Conservation (phyloP, 2,888 invertebrate species). For the Pteria penguin region DNA sequence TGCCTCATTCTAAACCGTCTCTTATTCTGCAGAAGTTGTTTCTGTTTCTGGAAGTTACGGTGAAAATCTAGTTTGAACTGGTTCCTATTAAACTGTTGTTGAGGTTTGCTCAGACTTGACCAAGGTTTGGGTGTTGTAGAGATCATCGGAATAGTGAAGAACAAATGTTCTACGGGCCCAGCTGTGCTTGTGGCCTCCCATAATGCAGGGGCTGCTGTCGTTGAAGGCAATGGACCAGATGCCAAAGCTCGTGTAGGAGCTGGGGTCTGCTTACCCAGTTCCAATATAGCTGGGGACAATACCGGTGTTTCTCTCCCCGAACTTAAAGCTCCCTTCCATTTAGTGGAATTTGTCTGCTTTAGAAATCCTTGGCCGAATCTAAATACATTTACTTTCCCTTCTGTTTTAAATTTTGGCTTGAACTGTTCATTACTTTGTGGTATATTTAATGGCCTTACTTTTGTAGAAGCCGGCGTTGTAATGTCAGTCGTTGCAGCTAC, state of each 20-base stretch:
- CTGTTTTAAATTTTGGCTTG: too few relatives aligned
- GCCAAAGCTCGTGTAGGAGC: neutral
- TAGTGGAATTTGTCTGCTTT: too few relatives aligned
- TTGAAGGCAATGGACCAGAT: too few relatives aligned
- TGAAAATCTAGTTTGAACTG: neutral
- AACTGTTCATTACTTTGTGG: too few relatives aligned
- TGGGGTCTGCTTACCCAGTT: neutral
- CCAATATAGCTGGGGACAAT: too few relatives aligned
- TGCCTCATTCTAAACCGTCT: neutral
- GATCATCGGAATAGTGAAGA: neutral
- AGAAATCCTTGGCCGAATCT: too few relatives aligned
- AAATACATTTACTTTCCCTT: too few relatives aligned
- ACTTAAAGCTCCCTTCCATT: too few relatives aligned
- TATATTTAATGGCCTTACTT: too few relatives aligned
- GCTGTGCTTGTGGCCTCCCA: neutral
- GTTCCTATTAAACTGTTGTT: neutral
- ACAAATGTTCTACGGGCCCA: neutral
- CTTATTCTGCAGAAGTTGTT: neutral
- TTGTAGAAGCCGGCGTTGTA: too few relatives aligned
- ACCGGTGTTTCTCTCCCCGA: too few relatives aligned
- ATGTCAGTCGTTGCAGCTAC: too few relatives aligned
- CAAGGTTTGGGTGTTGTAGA: neutral
- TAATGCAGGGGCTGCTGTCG: neutral
- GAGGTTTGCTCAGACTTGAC: neutral
- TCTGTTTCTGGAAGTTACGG: neutral